Conservation (phyloP, 2,113 vertebrate genomes). For the Neotoma lepida region DNA sequence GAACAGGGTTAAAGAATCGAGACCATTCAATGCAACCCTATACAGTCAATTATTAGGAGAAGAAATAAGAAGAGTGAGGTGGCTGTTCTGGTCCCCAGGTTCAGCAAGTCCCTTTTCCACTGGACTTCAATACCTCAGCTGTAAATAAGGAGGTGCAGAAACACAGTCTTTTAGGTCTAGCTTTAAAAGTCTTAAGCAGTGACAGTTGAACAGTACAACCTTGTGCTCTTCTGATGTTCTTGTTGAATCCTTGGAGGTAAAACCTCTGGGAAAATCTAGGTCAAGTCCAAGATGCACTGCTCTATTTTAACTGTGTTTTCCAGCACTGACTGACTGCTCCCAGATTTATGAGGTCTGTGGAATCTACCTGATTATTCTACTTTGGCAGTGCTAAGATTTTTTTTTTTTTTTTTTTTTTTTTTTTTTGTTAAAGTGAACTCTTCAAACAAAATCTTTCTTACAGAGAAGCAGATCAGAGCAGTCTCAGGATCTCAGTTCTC, state of each 20-base stretch:
- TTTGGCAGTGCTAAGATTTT: background rate
- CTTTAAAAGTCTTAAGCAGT: conserved; percentile 48
- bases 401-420: background rate
- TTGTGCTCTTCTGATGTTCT: background rate
- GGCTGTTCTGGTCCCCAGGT: background rate
- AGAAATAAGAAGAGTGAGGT: background rate
- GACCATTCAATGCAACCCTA: background rate
- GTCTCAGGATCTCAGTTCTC: background rate
- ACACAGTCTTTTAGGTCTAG: conserved; percentile 16
- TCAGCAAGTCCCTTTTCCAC: background rate
- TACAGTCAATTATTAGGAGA: background rate
- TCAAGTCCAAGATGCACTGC: background rate
- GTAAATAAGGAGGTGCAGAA: background rate
- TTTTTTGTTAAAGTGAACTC: background rate
- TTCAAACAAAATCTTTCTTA: background rate
- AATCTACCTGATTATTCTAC: background rate
- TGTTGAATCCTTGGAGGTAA: background rate
- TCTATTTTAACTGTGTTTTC: conserved; percentile 21
- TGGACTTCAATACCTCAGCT: background rate
- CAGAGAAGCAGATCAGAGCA: conserved; percentile 2
- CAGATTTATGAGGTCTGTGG: background rate
- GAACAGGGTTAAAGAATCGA: background rate
- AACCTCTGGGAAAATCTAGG: background rate
- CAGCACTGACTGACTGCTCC: background rate
- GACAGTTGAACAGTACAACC: background rate